Base-by-base conservation (phyloP, 2,797 vertebrate genomes). In the Champsocephalus gunnari region DNA sequence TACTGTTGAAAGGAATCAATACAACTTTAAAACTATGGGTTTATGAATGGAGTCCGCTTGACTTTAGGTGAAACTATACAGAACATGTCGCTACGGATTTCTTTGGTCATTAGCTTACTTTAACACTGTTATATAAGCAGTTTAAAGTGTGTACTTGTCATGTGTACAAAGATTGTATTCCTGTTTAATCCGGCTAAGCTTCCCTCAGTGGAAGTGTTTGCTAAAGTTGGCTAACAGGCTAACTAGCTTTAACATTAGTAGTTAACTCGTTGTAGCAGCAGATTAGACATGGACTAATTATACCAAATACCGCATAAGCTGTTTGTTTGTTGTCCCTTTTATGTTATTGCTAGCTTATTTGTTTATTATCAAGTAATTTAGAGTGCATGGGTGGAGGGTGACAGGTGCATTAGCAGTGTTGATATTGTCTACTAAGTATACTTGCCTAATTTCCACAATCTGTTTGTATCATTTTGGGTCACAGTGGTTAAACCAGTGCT, bases 211-310 rank as follows among this genome's bases (percentile, higher is more conserved):
- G 1, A 19, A 5, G 8, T 24, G 49, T 43, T 60, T 32, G 50
- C 50, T 75, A 48, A 68, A 16, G 44, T 45, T 60, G 1, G 28
- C 55, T 75, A 75, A 24, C 73, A 64, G 1, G 76, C 70, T 83
- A 81, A 66, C 32, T 16, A 61, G 64, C 73, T 38, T 38, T 53
- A 51, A 59, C 45, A 12, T 24, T 56, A n/a, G 17, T 32, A 5
- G 61, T 21, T 32, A 56, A 38, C 17, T 34, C 3, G 32, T 12
- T 51, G 7, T 43, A 10, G 41, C 10, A 3, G 21, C 34, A 48
- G 56, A 16, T 12, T 14, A 6, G 34, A 38, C 34, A 38, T 38
- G 34, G 34, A 38, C 8, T 38, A 38, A 38, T 38, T 7, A 38
- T 38, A 38, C 34, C 34, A 38, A 38, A 38, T 28, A 28, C 6